Evolutionary conservation across 2,797 vertebrate species (phyloP).

Genomic region (Phyllotis vaccarum): DNA sequence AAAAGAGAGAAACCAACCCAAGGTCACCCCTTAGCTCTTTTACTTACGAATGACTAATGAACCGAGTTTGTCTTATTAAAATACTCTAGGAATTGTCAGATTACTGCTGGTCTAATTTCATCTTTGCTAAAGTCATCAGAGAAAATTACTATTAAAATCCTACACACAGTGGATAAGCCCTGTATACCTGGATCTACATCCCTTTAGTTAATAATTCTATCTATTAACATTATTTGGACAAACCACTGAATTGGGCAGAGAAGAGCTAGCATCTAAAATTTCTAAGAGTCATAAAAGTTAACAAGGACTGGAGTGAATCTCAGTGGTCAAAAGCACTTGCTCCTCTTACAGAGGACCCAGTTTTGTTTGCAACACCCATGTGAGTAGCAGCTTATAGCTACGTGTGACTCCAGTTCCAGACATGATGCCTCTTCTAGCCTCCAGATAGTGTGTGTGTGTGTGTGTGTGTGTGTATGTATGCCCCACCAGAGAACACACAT

Average conservation of each 20-base stretch:
- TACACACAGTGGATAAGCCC: background rate
- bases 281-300: background rate
- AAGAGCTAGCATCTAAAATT: background rate
- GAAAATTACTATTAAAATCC: background rate
- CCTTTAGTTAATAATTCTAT: background rate
- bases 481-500: background rate
- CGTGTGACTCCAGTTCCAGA: background rate
- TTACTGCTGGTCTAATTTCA: background rate
- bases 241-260: background rate
- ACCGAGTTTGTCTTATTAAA: background rate
- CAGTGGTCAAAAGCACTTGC: background rate
- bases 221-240: background rate
- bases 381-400: background rate
- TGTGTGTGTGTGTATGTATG: background rate
- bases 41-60: background rate
- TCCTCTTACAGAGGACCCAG: background rate
- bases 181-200: background rate
- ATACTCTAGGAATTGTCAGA: background rate
- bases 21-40: background rate
- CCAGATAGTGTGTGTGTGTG: background rate
- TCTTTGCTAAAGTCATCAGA: constrained; percentile 7
- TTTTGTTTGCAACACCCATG: background rate
- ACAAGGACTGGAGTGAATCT: background rate
- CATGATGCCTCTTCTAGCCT: background rate
- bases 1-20: background rate